phyloP scores from a whole-genome alignment of 2,888 invertebrate species.

The Polydrusus pterygomalis region DNA sequence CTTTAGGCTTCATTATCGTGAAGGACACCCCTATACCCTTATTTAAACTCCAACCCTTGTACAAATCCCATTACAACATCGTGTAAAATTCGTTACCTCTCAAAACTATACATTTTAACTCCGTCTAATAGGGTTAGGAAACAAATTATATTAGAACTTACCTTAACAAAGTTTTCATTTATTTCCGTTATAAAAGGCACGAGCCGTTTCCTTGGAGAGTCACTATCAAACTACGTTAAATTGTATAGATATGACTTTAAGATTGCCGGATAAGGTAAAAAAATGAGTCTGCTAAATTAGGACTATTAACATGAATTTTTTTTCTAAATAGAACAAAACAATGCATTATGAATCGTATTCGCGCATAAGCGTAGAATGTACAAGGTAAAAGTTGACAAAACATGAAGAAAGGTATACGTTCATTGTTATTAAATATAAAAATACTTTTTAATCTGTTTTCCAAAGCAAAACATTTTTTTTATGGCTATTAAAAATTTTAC shows the following conservation, averaged over 20 bases:
- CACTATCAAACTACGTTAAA: constrained; percentile 1
- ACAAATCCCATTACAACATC: too few relatives aligned
- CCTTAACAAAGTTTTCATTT: constrained; percentile 19
- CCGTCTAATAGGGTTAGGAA: not conserved
- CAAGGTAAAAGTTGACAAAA: not conserved
- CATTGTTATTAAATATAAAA: too few relatives aligned
- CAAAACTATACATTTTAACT: too few relatives aligned
- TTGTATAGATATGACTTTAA: not conserved
- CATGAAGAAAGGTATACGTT: too few relatives aligned
- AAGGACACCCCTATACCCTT: too few relatives aligned
- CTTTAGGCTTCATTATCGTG: too few relatives aligned
- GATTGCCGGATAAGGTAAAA: not conserved
- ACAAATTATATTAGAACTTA: not conserved
- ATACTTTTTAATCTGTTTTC: too few relatives aligned
- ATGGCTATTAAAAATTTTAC: too few relatives aligned
- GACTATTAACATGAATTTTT: not conserved
- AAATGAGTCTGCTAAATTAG: not conserved
- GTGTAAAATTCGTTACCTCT: too few relatives aligned
- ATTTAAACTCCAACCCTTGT: too few relatives aligned
- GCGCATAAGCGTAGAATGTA: not conserved
- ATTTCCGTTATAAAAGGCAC: not conserved
- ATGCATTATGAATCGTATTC: not conserved
- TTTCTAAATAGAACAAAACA: not conserved
- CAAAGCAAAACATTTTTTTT: too few relatives aligned
- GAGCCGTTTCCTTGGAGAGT: not conserved